These are phyloP conservation scores for Forbesichthys agassizii DNA, from an alignment of 2,113 vertebrate genomes.

Conservation along the genomic window DNA sequence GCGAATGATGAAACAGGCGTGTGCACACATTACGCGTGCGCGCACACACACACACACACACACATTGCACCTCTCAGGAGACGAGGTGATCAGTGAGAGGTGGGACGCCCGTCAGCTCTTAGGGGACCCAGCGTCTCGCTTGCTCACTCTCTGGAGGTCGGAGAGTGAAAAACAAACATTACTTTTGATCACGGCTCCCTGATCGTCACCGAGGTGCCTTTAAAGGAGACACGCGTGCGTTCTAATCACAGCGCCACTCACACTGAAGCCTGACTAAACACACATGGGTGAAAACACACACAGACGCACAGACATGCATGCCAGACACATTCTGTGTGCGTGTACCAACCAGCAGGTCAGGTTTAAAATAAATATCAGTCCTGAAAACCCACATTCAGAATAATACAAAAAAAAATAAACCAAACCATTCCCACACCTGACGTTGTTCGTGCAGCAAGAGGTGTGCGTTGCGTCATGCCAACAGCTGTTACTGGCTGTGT, in stretches of 20 bases:
- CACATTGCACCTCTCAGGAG: constrained; percentile 80
- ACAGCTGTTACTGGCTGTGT: constrained; percentile 79
- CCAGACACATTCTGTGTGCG: constrained; percentile 49
- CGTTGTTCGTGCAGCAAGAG: constrained; percentile 62
- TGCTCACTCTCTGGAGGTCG: constrained; percentile 80
- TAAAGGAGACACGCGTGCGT: constrained; percentile 62
- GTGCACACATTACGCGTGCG: constrained; percentile 33
- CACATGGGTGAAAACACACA: constrained; percentile 50
- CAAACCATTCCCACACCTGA: constrained; percentile 70
- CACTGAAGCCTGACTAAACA: constrained; percentile 54
- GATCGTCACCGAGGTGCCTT: constrained; percentile 60
- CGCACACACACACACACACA: constrained; percentile 26
- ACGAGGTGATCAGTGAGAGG: constrained; percentile 79
- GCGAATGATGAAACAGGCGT: constrained; percentile 78
- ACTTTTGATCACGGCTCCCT: constrained; percentile 82
- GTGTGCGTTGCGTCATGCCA: constrained; percentile 61
- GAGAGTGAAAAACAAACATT: constrained; percentile 73
- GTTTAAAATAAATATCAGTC: constrained; percentile 59
- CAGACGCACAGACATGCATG: constrained; percentile 21
- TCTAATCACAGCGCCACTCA: constrained; percentile 51
- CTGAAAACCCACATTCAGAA: constrained; percentile 63
- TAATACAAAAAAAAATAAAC: constrained; percentile 55
- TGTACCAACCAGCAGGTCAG: constrained; percentile 60
- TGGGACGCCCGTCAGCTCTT: constrained; percentile 85
- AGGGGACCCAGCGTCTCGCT: constrained; percentile 81